Conservation (phyloP, 2,888 invertebrate species). For the Celastrina argiolus region DNA sequence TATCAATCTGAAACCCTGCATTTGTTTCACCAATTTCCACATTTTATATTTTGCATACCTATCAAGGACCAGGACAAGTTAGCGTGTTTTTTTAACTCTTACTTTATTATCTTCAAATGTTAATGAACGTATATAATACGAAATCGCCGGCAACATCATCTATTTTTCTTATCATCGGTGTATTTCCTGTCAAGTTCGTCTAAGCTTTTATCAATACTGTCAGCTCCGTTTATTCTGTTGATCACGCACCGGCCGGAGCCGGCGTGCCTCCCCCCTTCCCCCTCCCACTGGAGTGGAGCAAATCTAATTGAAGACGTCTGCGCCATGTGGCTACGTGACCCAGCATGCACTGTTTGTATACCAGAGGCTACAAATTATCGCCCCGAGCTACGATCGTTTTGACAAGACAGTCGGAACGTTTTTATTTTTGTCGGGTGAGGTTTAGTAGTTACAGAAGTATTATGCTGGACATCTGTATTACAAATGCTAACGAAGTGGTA, state of each 20-base stretch:
- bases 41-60: no score
- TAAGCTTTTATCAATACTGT: neutral
- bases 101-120: no score
- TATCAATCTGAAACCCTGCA: no score
- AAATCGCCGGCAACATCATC: no score
- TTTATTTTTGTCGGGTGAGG: neutral
- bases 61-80: no score
- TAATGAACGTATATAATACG: no score
- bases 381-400: neutral
- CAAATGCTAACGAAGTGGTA: neutral
- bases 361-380: neutral
- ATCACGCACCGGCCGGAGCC: neutral
- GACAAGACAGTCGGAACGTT: neutral
- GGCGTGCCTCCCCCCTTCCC: neutral
- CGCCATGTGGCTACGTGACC: neutral
- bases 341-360: neutral
- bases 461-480: neutral
- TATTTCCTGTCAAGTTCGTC: neutral
- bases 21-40: no score
- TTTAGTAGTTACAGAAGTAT: no score
- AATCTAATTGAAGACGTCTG: slow-evolving; percentile 1
- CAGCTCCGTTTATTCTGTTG: neutral
- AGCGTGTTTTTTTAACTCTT: no score
- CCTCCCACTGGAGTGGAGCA: neutral
- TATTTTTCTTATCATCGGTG: no score